Conservation (phyloP, 2,888 invertebrate genomes). For the Agonopterix alstromeriana region DNA sequence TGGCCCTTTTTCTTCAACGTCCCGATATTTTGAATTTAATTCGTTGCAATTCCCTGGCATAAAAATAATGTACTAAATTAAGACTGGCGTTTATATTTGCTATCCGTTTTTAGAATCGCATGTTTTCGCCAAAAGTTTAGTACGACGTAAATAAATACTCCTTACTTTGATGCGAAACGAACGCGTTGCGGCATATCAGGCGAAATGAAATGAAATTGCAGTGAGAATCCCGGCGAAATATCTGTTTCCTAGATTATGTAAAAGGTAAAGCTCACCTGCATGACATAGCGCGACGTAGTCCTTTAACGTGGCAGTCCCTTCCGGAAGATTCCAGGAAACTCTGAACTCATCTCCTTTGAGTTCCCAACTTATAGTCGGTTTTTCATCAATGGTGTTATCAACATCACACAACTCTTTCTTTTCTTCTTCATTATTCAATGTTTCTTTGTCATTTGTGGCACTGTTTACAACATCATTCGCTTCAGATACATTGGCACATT, state of each 20-base stretch:
- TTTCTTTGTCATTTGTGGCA: slow-evolving; percentile 37
- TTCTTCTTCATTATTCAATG: slow-evolving; percentile 20
- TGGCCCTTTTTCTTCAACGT: too few relatives aligned
- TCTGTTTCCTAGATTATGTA: not conserved
- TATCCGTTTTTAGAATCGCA: too few relatives aligned
- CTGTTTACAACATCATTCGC: slow-evolving; percentile 14
- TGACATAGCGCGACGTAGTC: slow-evolving; percentile 76
- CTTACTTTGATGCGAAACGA: too few relatives aligned
- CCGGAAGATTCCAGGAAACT: slow-evolving; percentile 66
- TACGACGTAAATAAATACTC: too few relatives aligned
- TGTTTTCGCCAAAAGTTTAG: too few relatives aligned
- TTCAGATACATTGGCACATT: slow-evolving; percentile 39
- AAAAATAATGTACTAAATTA: too few relatives aligned
- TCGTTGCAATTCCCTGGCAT: too few relatives aligned
- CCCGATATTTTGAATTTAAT: too few relatives aligned
- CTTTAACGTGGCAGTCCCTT: slow-evolving; percentile 40
- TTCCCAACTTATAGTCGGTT: slow-evolving; percentile 47
- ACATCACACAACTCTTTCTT: slow-evolving; percentile 7
- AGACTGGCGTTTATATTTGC: too few relatives aligned
- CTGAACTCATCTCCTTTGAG: slow-evolving; percentile 53
- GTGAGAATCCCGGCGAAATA: too few relatives aligned
- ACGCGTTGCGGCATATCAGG: too few relatives aligned
- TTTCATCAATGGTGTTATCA: slow-evolving; percentile 17
- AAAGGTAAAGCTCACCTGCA: slow-evolving; percentile 59
- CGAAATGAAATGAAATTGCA: too few relatives aligned